Percentiles rank a stretch among this genome's conserved stretches.
phyloP scores from a whole-genome alignment of 2,797 vertebrate species.

The Florisuga fusca region DNA sequence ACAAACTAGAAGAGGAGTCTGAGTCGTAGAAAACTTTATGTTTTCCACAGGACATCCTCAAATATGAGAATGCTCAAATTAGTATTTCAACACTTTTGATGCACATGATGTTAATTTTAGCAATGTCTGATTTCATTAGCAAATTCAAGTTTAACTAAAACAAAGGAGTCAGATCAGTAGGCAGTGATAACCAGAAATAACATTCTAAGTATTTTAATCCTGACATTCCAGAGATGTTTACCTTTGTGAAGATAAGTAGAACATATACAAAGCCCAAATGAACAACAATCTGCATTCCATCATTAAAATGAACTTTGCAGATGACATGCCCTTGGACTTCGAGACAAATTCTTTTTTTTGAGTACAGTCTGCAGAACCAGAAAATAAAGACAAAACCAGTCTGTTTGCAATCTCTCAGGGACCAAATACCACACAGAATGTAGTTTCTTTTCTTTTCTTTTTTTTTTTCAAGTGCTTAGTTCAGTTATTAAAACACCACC shows the following conservation, averaged over 20 bases:
- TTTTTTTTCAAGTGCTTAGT: slow-evolving; percentile 6
- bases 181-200: neutral
- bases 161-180: neutral
- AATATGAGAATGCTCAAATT: neutral
- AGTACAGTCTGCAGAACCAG: slow-evolving; percentile 34
- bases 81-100: neutral
- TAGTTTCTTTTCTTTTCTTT: neutral
- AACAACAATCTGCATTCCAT: slow-evolving; percentile 23
- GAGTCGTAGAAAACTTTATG: neutral
- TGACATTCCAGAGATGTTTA: slow-evolving; percentile 44
- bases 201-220: slow-evolving; percentile 18
- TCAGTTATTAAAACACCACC: neutral
- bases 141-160: slow-evolving; percentile 25
- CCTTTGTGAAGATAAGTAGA: slow-evolving; percentile 58
- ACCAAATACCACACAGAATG: slow-evolving; percentile 46
- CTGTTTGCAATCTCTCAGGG: slow-evolving; percentile 19
- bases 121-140: slow-evolving; percentile 13
- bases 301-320: slow-evolving; percentile 69
- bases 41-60: neutral
- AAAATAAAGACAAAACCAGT: slow-evolving; percentile 64
- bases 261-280: neutral
- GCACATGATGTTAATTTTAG: neutral
- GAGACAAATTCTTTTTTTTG: slow-evolving; percentile 46
- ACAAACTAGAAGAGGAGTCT: neutral
- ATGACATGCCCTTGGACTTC: slow-evolving; percentile 49